These are phyloP conservation scores for Drosophila obscura DNA, from an alignment of 1,140 invertebrate genomes.

Conservation along the genomic window DNA sequence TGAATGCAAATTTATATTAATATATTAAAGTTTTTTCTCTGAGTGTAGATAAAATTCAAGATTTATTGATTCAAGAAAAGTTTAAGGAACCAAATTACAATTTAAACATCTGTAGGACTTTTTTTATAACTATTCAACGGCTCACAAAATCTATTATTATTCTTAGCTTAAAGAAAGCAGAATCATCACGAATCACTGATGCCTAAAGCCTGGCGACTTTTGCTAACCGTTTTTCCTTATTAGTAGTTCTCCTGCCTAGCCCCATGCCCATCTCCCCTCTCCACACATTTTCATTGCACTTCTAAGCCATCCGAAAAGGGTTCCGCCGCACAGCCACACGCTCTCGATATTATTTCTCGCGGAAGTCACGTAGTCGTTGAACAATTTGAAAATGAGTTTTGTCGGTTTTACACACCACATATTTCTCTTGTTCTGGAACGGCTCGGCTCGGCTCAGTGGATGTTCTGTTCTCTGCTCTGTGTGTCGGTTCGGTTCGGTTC, in stretches of 20 bases:
- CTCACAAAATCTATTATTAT: too few relatives aligned
- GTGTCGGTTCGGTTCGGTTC: constrained; percentile 22
- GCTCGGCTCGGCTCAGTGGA: too few relatives aligned
- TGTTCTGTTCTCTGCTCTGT: too few relatives aligned
- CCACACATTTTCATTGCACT: constrained; percentile 20
- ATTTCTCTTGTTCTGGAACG: constrained; percentile 58
- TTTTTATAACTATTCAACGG: too few relatives aligned
- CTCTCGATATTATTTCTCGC: constrained; percentile 68
- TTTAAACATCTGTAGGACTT: too few relatives aligned
- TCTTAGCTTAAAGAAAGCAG: too few relatives aligned
- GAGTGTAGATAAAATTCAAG: too few relatives aligned
- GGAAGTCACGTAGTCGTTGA: constrained; percentile 76
- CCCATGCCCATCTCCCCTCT: neutral
- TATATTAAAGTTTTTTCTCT: too few relatives aligned
- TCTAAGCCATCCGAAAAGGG: constrained; percentile 36
- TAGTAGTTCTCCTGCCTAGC: constrained; percentile 15
- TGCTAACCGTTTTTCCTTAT: constrained; percentile 39
- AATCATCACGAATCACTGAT: constrained; percentile 5
- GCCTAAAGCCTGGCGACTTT: constrained; percentile 13
- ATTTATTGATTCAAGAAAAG: too few relatives aligned
- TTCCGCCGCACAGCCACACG: constrained; percentile 22
- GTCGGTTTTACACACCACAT: constrained; percentile 68
- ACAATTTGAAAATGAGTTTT: constrained; percentile 82
- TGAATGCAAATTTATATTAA: too few relatives aligned
- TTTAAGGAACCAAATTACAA: too few relatives aligned